A percentile compares a stretch with the other conserved stretches of the same genome.
These are phyloP conservation scores for Xyliphius kryptos DNA, from an alignment of 2,113 vertebrate species.

Conservation along the genomic window DNA sequence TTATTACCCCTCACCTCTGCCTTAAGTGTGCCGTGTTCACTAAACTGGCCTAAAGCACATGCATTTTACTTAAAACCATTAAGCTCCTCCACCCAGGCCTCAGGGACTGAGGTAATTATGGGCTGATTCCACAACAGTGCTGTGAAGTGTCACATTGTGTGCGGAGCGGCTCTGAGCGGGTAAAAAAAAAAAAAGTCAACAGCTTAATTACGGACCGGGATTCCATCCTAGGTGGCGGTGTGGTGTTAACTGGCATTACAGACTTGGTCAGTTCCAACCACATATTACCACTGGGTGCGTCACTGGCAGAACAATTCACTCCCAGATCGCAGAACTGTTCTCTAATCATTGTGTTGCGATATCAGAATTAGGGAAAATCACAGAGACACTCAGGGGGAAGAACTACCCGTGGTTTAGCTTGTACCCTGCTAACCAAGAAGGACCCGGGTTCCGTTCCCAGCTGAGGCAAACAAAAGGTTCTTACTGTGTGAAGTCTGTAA, in stretches of 20 bases:
- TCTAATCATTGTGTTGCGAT: neutral
- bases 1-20: no score
- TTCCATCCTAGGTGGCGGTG: neutral
- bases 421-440: no score
- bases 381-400: neutral
- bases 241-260: neutral
- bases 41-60: no score
- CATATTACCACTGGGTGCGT: constrained; percentile 4
- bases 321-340: neutral
- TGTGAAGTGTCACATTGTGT: neutral
- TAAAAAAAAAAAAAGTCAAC: neutral
- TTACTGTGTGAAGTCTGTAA: no score
- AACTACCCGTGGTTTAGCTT: no score
- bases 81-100: neutral
- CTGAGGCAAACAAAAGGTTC: no score
- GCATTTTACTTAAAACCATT: no score
- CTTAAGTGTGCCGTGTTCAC: neutral
- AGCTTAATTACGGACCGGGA: neutral
- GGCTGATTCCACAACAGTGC: neutral
- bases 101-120: constrained; percentile 2
- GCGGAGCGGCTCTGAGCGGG: no score
- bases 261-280: neutral
- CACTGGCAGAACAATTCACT: constrained; percentile 7
- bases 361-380: neutral
- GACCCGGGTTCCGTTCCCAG: no score